Base-by-base conservation (phyloP, 2,888 invertebrate genomes). In the Sesamia inferens region DNA sequence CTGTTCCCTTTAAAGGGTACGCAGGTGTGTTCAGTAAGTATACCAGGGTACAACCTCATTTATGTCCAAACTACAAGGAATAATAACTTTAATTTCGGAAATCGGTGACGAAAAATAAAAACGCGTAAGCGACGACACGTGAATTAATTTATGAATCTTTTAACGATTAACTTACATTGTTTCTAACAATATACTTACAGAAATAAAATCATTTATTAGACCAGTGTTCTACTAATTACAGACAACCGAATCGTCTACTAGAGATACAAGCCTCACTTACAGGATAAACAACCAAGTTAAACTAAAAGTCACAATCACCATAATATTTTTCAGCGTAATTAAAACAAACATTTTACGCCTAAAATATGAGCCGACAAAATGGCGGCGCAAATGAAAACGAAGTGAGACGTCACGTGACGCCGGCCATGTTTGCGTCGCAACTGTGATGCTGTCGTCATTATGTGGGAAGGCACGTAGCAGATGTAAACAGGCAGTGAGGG, bases 341-440 rank as follows among this genome's bases (percentile, higher is more conserved):
- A 62, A 19, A 72, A 51, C 11, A 71, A 71, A 68, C 19, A 72
- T 71, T 61, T 58, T n/a, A 31, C 64, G 22, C 13, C 24, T 59
- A 55, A 82, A 74, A 79, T 79, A 71, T 66, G 58, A 59, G 48
- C 24, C 51, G 31, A 24, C 72, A 69, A 42, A 74, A 74, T 68
- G 68, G 14, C 22, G 62, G 31, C 24, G 67, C 61, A 76, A 84
- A 85, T 79, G 76, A 77, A 72, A 83, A 77, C 71, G 57, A 79
- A 85, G 81, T 68, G 65, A 75, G 69, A 71, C 68, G 79, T 84
- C 84, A 73, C 76, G 75, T 73, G 63, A 55, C 64, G 62, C 47
- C 44, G 57, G 57, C 58, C 55, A 14, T 64, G 76, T 76, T 74
- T 54, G 31, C n/a, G 61, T 62, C 42, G 19, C 31, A 51, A 61